Conservation (phyloP, 2,113 vertebrate species). For the Maccullochella peelii region DNA sequence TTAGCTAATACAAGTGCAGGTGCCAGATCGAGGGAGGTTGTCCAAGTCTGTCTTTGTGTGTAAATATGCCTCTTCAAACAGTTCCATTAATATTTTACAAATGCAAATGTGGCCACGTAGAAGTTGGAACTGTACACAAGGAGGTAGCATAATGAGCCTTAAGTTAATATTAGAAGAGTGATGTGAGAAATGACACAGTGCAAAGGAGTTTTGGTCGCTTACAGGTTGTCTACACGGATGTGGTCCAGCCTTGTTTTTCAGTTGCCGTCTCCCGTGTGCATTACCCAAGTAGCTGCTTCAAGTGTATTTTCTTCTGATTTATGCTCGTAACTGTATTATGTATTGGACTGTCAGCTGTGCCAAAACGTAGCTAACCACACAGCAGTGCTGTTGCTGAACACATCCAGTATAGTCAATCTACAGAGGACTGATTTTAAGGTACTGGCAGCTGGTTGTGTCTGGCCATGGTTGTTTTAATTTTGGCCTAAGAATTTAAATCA, state of each 20-base stretch:
- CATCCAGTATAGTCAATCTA: too few relatives aligned
- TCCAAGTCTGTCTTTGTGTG: background rate
- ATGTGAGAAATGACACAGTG: background rate
- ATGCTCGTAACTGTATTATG: too few relatives aligned
- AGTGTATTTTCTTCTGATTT: too few relatives aligned
- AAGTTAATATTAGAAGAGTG: too few relatives aligned
- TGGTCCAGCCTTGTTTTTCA: too few relatives aligned
- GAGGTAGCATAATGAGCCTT: background rate
- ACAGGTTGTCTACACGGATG: too few relatives aligned
- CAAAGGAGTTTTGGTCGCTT: too few relatives aligned
- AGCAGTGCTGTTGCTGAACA: too few relatives aligned
- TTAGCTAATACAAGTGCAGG: background rate
- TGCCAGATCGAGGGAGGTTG: background rate
- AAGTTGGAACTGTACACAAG: background rate
- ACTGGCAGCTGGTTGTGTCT: background rate
- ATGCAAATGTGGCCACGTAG: background rate
- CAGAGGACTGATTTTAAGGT: background rate
- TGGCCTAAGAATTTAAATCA: background rate
- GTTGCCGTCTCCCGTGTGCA: background rate
- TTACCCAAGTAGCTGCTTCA: background rate
- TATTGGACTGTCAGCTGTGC: too few relatives aligned
- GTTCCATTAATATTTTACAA: background rate
- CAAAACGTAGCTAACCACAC: too few relatives aligned
- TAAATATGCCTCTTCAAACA: background rate
- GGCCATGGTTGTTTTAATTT: background rate